phyloP scores from a whole-genome alignment of 2,113 vertebrate genomes.

The Diadophis punctatus region DNA sequence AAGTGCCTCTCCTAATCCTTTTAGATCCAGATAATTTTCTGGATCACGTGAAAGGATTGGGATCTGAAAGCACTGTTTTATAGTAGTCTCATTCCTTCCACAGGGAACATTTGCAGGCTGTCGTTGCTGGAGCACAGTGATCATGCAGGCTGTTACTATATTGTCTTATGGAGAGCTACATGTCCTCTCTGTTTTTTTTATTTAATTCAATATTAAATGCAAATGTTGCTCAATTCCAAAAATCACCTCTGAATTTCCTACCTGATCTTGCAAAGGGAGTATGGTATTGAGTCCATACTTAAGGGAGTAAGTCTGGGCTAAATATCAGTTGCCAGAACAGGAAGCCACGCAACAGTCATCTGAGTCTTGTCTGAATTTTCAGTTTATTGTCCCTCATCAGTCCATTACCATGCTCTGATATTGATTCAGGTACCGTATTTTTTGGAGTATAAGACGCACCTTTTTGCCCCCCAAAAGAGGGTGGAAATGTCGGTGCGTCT shows the following conservation, averaged over 20 bases:
- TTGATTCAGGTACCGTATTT: too few species aligned
- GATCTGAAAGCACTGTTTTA: neutral
- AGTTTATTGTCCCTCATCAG: neutral
- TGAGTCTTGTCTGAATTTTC: neutral
- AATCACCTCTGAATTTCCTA: neutral
- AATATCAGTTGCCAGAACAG: neutral
- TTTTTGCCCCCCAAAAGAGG: too few species aligned
- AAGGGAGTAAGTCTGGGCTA: neutral
- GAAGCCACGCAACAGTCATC: neutral
- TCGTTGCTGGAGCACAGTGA: neutral
- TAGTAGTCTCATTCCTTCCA: neutral
- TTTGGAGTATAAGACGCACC: too few species aligned
- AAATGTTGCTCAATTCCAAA: neutral
- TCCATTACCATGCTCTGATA: neutral
- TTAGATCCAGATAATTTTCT: neutral
- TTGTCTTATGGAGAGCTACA: neutral
- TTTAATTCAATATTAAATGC: neutral
- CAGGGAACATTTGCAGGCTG: neutral
- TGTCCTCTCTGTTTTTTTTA: neutral
- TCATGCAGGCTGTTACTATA: neutral
- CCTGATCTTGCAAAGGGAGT: neutral
- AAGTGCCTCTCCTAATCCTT: neutral
- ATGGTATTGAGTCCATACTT: neutral
- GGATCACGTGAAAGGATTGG: neutral
- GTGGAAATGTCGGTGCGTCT: too few species aligned